A percentile compares a stretch with the other conserved stretches of the same genome.
phyloP scores from a whole-genome alignment of 1,140 invertebrate species.

The Tetragonula clypearis region DNA sequence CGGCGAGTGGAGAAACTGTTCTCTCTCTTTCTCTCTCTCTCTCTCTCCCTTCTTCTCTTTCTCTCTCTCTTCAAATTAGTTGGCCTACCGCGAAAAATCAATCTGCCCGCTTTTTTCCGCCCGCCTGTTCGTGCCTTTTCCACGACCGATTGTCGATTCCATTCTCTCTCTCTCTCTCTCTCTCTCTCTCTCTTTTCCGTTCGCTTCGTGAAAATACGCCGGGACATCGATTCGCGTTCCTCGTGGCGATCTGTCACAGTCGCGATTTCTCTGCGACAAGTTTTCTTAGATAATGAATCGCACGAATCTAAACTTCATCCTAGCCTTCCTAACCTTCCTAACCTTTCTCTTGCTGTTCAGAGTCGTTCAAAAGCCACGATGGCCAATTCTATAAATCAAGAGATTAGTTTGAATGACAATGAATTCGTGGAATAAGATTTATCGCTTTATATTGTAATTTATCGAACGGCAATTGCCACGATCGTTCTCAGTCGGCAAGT shows the following conservation, averaged over 20 bases:
- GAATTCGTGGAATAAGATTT: no score
- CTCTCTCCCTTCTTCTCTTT: background rate
- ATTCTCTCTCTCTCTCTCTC: slow-evolving; percentile 39
- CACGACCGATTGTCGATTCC: slow-evolving; percentile 63
- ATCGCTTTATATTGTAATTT: background rate
- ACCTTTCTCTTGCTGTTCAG: background rate
- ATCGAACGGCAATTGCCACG: slow-evolving; percentile 19
- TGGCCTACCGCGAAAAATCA: slow-evolving; percentile 77
- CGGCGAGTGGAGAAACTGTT: no score
- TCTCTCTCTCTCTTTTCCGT: background rate
- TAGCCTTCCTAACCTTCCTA: background rate
- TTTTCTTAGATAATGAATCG: slow-evolving; percentile 16
- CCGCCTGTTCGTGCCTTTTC: slow-evolving; percentile 44
- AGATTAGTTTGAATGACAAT: background rate
- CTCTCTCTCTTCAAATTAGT: slow-evolving; percentile 68
- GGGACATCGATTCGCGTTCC: slow-evolving; percentile 19
- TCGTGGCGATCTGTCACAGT: slow-evolving; percentile 18
- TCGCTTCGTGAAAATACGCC: slow-evolving; percentile 53
- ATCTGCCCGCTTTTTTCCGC: slow-evolving; percentile 70
- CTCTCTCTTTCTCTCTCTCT: no score
- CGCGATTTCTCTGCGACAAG: slow-evolving; percentile 3
- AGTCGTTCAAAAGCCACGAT: background rate
- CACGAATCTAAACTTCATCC: background rate
- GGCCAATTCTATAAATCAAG: background rate
- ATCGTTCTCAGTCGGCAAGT: slow-evolving; percentile 44